Conservation (phyloP, 2,113 vertebrate genomes). For the Phylloscopus trochiloides region DNA sequence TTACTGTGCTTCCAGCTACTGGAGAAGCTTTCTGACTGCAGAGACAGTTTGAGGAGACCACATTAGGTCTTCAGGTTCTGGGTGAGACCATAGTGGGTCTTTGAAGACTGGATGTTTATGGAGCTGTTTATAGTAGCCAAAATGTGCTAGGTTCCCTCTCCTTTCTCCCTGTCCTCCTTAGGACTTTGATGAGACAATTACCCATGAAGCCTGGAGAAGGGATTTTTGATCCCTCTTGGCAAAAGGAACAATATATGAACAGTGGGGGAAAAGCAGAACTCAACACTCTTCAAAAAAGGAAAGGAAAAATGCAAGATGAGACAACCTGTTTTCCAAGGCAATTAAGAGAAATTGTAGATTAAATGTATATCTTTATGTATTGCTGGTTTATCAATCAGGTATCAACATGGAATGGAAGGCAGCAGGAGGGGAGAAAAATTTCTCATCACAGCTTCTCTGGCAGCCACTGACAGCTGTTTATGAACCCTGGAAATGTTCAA, state of each 20-base stretch:
- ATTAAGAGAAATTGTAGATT: not conserved
- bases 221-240: not conserved
- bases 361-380: not conserved
- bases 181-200: not conserved
- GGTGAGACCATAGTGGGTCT: not conserved
- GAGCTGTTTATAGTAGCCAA: not conserved
- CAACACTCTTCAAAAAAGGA: not conserved
- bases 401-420: accelerated
- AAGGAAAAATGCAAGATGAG: not conserved
- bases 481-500: not conserved
- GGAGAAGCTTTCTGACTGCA: not conserved
- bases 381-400: constrained; percentile 5
- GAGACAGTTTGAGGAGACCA: not conserved
- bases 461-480: not conserved
- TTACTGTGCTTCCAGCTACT: not conserved
- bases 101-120: not conserved
- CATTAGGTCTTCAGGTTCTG: not conserved
- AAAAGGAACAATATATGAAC: not conserved
- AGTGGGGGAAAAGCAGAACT: not conserved
- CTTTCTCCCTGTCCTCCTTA: not conserved
- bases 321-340: accelerated
- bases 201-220: not conserved
- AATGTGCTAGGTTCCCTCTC: not conserved
- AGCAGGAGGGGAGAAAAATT: not conserved
- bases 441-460: not conserved